phyloP scores from a whole-genome alignment of 2,113 vertebrate genomes.

The Lonchura striata region DNA sequence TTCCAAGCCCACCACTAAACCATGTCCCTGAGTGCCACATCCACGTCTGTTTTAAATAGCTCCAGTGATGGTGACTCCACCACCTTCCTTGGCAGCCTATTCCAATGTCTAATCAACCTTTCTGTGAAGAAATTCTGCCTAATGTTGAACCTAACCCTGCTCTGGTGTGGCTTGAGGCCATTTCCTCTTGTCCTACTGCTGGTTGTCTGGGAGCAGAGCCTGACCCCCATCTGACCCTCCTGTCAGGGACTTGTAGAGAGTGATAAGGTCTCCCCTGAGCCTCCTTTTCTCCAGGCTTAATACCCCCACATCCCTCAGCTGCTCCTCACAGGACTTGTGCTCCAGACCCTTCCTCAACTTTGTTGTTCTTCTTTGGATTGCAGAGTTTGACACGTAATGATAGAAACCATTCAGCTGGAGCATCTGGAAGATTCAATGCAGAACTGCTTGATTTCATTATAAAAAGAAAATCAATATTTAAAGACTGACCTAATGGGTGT shows the following conservation, averaged over 20 bases:
- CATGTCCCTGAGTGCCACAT: too few species aligned
- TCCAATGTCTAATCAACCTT: not conserved
- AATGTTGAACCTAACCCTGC: not conserved
- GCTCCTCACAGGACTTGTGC: not conserved
- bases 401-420: not conserved
- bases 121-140: not conserved
- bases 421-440: not conserved
- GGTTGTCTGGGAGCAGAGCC: not conserved
- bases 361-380: accelerated
- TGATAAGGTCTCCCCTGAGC: accelerated
- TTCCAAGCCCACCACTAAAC: not conserved
- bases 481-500: not conserved
- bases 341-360: not conserved
- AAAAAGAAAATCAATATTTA: not conserved
- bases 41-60: not conserved
- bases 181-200: not conserved
- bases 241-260: not conserved
- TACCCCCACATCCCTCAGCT: not conserved
- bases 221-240: accelerated
- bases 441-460: not conserved
- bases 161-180: not conserved
- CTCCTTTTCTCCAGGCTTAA: not conserved
- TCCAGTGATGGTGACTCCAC: not conserved
- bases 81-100: not conserved
- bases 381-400: not conserved